These are phyloP conservation scores for Cosmia trapezina DNA, from an alignment of 2,888 invertebrate genomes.

Conservation along the genomic window DNA sequence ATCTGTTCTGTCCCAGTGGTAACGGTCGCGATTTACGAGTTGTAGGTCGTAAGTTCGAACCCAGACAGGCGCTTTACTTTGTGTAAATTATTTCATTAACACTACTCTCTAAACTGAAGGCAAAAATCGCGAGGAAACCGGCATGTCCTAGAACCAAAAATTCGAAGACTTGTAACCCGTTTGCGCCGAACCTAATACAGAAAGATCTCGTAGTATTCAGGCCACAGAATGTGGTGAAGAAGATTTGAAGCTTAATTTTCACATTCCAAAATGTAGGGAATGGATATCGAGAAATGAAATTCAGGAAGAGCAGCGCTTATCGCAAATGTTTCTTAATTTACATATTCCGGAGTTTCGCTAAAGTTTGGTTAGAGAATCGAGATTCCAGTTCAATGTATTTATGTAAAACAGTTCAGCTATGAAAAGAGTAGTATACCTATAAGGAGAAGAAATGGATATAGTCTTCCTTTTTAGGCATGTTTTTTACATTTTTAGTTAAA, in stretches of 20 bases:
- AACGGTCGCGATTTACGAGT: too few species aligned
- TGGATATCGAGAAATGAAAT: constrained; percentile 17
- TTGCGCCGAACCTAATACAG: too few species aligned
- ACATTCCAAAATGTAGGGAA: not conserved
- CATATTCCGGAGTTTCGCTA: constrained; percentile 30
- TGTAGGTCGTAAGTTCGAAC: too few species aligned
- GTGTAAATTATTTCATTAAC: too few species aligned
- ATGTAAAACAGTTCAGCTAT: constrained; percentile 22
- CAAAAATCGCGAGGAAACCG: too few species aligned
- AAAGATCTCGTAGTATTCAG: too few species aligned
- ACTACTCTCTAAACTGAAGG: too few species aligned
- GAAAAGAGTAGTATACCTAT: not conserved
- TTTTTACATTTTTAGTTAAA: too few species aligned
- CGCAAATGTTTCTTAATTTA: constrained; percentile 37
- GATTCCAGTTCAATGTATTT: constrained; percentile 19
- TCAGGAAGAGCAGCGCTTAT: constrained; percentile 35
- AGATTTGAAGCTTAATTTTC: not conserved
- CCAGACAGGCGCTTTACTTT: too few species aligned
- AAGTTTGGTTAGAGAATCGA: constrained; percentile 16
- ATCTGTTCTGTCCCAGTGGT: too few species aligned
- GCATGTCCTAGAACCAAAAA: too few species aligned
- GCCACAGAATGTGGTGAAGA: not conserved
- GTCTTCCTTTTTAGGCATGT: not conserved
- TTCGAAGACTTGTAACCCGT: too few species aligned
- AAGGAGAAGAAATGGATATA: not conserved